These are phyloP conservation scores for Gastrophryne carolinensis DNA, from an alignment of 2,797 vertebrate genomes.

Conservation along the genomic window DNA sequence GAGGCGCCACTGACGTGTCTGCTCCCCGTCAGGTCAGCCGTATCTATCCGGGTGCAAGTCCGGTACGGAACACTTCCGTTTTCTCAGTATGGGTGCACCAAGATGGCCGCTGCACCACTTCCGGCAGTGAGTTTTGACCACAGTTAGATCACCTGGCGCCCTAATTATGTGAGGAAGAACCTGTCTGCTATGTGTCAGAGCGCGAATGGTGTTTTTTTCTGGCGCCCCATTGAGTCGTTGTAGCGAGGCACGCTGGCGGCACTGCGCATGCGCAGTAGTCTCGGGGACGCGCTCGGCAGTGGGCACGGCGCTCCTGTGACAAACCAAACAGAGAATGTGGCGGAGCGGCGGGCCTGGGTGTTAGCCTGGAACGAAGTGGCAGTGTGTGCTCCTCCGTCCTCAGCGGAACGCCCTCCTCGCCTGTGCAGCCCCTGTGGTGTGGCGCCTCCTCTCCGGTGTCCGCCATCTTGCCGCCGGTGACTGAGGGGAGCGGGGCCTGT, in stretches of 20 bases:
- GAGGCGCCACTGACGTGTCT: constrained; percentile 54
- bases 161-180: background rate
- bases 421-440: constrained; percentile 20
- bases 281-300: background rate
- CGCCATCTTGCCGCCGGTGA: constrained; percentile 50
- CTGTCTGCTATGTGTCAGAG: background rate
- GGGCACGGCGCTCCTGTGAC: background rate
- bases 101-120: background rate
- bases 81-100: background rate
- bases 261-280: background rate
- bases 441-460: constrained; percentile 40
- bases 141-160: too few relatives aligned
- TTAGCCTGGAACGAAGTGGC: too few relatives aligned
- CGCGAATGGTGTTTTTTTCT: too few relatives aligned
- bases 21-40: constrained; percentile 37
- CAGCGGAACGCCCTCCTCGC: background rate
- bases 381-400: background rate
- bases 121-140: background rate
- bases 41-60: constrained; percentile 23
- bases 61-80: constrained; percentile 17
- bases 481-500: constrained; percentile 33
- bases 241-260: too few relatives aligned
- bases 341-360: too few relatives aligned
- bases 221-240: too few relatives aligned
- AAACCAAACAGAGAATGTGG: background rate